These are phyloP conservation scores for Drosophila melanica DNA, from an alignment of 1,140 invertebrate species.

Conservation along the genomic window DNA sequence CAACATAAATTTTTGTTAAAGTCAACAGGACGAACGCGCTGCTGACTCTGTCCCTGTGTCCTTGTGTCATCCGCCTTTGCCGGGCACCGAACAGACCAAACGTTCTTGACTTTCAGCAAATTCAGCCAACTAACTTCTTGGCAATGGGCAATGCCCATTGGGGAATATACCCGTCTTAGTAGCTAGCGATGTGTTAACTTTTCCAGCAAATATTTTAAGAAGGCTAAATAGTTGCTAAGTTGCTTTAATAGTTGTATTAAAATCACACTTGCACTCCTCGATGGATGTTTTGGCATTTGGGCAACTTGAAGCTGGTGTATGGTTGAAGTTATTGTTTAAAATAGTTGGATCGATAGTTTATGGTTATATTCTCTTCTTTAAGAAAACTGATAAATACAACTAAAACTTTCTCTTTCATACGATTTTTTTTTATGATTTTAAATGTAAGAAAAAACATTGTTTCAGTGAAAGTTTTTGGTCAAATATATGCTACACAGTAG, in stretches of 20 bases:
- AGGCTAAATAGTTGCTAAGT: not conserved
- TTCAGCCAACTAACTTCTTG: not conserved
- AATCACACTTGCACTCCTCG: not conserved
- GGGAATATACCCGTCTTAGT: not conserved
- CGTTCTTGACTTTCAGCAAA: not conserved
- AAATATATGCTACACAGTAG: no score
- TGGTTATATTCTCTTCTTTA: no score
- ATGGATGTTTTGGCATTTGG: no score
- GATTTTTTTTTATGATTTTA: no score
- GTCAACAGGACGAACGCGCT: conserved; percentile 51
- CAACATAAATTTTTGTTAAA: conserved; percentile 77
- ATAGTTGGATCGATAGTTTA: no score
- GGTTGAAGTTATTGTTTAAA: no score
- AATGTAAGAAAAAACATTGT: no score
- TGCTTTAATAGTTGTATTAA: not conserved
- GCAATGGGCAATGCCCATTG: not conserved
- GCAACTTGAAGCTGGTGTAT: no score
- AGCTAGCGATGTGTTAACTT: not conserved
- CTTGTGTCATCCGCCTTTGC: no score
- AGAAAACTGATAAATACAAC: no score
- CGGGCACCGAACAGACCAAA: not conserved
- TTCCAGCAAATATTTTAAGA: not conserved
- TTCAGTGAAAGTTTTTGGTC: no score
- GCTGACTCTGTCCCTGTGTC: not conserved
- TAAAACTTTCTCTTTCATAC: no score